Conservation (phyloP, 2,888 invertebrate species). For the Drosophila prostipennis region DNA sequence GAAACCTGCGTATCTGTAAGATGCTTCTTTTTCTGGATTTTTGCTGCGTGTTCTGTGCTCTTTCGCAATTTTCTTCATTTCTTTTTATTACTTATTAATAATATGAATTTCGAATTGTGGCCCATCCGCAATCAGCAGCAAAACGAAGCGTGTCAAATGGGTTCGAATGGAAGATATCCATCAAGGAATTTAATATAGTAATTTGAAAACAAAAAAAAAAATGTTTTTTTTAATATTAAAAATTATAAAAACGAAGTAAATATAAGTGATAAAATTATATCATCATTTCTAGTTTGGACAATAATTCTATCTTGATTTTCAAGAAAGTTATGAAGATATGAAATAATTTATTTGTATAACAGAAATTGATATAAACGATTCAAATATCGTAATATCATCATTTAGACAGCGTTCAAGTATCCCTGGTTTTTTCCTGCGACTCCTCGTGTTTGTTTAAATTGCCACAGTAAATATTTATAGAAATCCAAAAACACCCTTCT, state of each 20-base stretch:
- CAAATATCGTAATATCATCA: not conserved
- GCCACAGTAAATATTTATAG: not conserved
- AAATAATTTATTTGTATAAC: no score
- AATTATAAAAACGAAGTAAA: no score
- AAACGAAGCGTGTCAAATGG: slow-evolving; percentile 1
- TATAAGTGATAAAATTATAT: no score
- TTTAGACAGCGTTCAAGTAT: not conserved
- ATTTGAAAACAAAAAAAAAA: no score
- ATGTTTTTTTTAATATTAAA: no score
- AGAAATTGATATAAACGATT: not conserved
- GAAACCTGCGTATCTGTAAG: slow-evolving; percentile 38
- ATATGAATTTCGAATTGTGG: slow-evolving; percentile 38
- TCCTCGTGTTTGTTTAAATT: not conserved
- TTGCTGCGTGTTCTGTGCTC: slow-evolving; percentile 17
- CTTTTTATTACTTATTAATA: slow-evolving; percentile 47
- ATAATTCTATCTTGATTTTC: no score
- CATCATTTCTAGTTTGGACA: no score
- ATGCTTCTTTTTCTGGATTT: slow-evolving; percentile 24
- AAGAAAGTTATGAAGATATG: no score
- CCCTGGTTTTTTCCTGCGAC: not conserved
- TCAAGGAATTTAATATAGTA: not conserved
- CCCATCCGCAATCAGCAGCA: slow-evolving; percentile 24
- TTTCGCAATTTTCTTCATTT: slow-evolving; percentile 38
- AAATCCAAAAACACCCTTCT: slow-evolving; percentile 1
- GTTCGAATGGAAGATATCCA: not conserved